These are phyloP conservation scores for Tapirus indicus DNA, from an alignment of 2,797 vertebrate species.

Conservation along the genomic window DNA sequence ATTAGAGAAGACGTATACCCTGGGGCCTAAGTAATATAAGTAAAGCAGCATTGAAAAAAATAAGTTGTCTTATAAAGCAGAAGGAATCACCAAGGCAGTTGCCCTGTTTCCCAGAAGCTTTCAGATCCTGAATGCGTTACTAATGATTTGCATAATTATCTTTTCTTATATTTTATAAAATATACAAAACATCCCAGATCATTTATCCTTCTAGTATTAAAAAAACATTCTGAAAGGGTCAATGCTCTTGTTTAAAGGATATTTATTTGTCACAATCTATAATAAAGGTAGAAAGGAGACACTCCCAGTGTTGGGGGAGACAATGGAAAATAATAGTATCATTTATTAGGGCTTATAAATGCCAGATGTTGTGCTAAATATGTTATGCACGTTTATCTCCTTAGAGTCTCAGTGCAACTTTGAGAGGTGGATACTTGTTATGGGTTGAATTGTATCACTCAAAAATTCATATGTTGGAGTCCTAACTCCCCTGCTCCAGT, in stretches of 20 bases:
- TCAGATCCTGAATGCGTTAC: not conserved
- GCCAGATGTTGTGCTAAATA: not conserved
- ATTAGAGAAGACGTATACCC: conserved; percentile 63
- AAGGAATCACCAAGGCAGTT: not conserved
- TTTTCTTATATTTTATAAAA: conserved; percentile 19
- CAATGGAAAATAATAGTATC: not conserved
- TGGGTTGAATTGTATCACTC: not conserved
- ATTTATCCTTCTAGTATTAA: conserved; percentile 14
- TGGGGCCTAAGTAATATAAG: conserved; percentile 61
- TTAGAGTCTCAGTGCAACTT: not conserved
- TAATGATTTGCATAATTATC: not conserved
- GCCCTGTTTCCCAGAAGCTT: not conserved
- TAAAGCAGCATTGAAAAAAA: conserved; percentile 62
- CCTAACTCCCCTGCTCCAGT: not conserved
- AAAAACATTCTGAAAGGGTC: not conserved
- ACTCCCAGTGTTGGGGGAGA: not conserved
- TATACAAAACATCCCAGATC: not conserved
- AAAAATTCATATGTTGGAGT: not conserved
- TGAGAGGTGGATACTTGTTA: not conserved
- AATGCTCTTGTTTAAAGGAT: not conserved
- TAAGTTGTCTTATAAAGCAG: not conserved
- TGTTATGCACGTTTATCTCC: not conserved
- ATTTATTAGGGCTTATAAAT: not conserved
- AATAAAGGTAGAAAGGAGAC: not conserved
- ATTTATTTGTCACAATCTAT: not conserved